Evolutionary conservation across 2,797 vertebrate species (phyloP).

Genomic region (Micromesistius poutassou): DNA sequence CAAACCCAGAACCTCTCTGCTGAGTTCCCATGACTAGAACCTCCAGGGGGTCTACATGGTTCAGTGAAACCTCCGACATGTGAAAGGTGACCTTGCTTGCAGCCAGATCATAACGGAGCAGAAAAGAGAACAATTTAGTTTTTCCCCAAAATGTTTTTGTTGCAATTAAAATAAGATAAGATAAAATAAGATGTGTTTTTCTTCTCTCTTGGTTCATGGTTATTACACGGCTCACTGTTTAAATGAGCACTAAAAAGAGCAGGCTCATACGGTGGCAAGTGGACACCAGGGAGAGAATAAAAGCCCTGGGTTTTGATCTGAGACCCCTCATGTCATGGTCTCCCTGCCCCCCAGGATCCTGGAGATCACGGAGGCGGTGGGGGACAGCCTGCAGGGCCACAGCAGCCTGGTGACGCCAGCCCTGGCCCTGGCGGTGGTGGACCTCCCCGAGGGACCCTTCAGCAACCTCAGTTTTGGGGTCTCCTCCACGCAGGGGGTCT

Average conservation of each 20-base stretch:
- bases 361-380: conserved; percentile 75
- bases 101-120: not conserved
- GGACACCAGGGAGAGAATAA: no score
- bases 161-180: no score
- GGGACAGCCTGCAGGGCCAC: conserved; percentile 75
- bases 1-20: not conserved
- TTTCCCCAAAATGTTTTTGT: no score
- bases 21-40: not conserved
- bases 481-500: conserved; percentile 54
- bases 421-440: conserved; percentile 74
- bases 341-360: conserved; percentile 73
- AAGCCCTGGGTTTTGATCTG: not conserved
- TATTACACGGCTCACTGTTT: not conserved
- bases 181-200: no score
- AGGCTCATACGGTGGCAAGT: not conserved
- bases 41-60: not conserved
- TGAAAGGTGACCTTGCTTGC: not conserved
- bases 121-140: not conserved
- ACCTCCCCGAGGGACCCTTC: conserved; percentile 64
- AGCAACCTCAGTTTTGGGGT: conserved; percentile 79
- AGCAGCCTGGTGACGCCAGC: conserved; percentile 62
- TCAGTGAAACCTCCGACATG: not conserved
- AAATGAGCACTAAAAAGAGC: not conserved
- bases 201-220: no score
- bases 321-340: not conserved